Percentiles rank a stretch among this genome's conserved stretches.
Evolutionary conservation across 1,140 invertebrate genomes (phyloP).

Genomic region (Bombus affinis): DNA sequence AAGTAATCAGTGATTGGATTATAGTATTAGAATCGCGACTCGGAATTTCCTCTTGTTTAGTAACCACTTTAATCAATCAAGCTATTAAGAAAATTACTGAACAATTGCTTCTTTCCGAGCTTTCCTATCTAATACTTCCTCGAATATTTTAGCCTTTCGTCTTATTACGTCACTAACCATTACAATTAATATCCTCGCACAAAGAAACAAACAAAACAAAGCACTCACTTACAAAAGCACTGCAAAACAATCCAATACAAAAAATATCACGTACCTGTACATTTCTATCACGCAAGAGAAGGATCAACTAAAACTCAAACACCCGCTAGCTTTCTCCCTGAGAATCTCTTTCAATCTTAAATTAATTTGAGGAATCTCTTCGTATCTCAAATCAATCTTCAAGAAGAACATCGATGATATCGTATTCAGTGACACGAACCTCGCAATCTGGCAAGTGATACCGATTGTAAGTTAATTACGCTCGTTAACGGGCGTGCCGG

Average conservation of each 20-base stretch:
- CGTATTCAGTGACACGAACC: background rate
- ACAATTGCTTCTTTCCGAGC: background rate
- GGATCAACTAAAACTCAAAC: too few species aligned
- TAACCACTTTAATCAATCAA: background rate
- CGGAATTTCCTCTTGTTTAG: background rate
- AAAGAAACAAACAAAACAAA: background rate
- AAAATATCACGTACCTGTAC: too few species aligned
- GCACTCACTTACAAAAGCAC: background rate
- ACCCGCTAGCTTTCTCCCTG: too few species aligned
- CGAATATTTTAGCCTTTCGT: background rate
- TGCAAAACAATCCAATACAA: too few species aligned
- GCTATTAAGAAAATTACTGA: background rate
- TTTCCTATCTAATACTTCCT: background rate
- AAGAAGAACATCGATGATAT: background rate
- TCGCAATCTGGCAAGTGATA: background rate
- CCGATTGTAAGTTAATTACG: conserved; percentile 33
- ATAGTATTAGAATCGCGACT: background rate
- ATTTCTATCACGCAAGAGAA: too few species aligned
- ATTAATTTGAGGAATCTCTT: too few species aligned
- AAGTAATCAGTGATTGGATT: background rate
- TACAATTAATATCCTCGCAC: background rate
- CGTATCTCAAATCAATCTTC: background rate
- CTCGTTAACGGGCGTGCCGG: background rate
- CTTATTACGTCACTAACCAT: background rate
- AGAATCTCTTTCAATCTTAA: too few species aligned